A percentile compares a stretch with the other conserved stretches of the same genome.
Evolutionary conservation across 1,140 invertebrate species (phyloP).

Genomic region (Apis cerana): DNA sequence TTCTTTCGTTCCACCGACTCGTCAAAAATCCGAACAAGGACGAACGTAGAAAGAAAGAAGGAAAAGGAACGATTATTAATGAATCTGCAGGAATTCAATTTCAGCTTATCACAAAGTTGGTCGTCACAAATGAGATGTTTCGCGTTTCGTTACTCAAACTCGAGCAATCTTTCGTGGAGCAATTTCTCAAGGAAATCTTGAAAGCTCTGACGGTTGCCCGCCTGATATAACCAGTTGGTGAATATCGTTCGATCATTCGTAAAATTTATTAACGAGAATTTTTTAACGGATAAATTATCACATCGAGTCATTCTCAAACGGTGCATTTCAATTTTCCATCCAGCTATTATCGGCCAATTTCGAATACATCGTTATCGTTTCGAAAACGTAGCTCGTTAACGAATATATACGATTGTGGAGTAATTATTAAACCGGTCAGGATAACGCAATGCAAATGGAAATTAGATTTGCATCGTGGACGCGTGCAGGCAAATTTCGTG

Average conservation of each 20-base stretch:
- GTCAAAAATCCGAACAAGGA: neutral
- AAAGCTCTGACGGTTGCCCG: conserved; percentile 1
- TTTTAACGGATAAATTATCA: too few species aligned
- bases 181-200: conserved; percentile 50
- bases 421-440: neutral
- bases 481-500: neutral
- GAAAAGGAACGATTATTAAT: conserved; percentile 3
- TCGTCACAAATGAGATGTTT: conserved; percentile 5
- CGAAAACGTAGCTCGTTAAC: neutral
- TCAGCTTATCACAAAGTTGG: neutral
- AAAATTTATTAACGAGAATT: too few species aligned
- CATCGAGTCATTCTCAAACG: too few species aligned
- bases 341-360: too few species aligned
- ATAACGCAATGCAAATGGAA: conserved; percentile 1
- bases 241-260: neutral
- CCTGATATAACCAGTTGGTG: neutral
- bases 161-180: conserved; percentile 18
- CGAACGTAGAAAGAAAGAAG: too few species aligned
- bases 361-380: too few species aligned
- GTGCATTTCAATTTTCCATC: too few species aligned
- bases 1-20: neutral
- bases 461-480: conserved; percentile 12
- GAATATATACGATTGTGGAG: neutral
- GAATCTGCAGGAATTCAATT: conserved; percentile 1
- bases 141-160: neutral